Base-by-base conservation (phyloP, 2,888 invertebrate species). In the Ennomos erosarius region DNA sequence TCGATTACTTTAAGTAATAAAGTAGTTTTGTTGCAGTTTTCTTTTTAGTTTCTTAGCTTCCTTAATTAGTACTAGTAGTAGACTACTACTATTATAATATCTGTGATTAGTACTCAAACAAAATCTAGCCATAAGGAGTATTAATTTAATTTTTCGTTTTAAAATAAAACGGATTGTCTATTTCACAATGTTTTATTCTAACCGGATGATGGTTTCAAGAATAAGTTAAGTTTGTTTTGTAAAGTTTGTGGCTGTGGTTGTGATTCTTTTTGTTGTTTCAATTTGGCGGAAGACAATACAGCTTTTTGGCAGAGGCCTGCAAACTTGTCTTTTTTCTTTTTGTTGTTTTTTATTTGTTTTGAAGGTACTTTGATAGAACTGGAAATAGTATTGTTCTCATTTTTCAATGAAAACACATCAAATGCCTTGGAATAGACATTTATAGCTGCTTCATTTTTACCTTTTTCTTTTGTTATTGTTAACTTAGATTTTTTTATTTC, bases 311-410 rank as follows among this genome's bases (percentile, higher is more conserved):
- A 89, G 8, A 92, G 70, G 1, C 91, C 91, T 16, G 91, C 92
- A 85, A 82, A 91, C 62, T 87, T 91, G 45, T 89, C 90, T 61
- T 90, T 92, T 69, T 80, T 90, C 73, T 78, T 89, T 74, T 90
- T 92, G 69, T 83, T 89, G 59, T 90, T 91, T 58, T 86, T 88
- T 53, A 89, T 86, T 26, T 83, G 69, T 75, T 85, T 88, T n/a
- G 78, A 68, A 44, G 71, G 55, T 43, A 71, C 70, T 57, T 83
- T 84, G 1, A 74, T 64, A 33, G 64, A 47, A 59, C 65, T 78
- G 12, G 69, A 48, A 8, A 90, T 44, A 13, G 64, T 77, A 71
- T 90, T 91, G 12, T 79, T 79, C 36, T 85, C 79, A 68, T 87
- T 88, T 37, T 77, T 76, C 42, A 91, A 65, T 26, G 86, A 87